Percentiles rank a stretch among this genome's conserved stretches.
Evolutionary conservation across 1,140 invertebrate genomes (phyloP).

Genomic region (Hycleus phaleratus): DNA sequence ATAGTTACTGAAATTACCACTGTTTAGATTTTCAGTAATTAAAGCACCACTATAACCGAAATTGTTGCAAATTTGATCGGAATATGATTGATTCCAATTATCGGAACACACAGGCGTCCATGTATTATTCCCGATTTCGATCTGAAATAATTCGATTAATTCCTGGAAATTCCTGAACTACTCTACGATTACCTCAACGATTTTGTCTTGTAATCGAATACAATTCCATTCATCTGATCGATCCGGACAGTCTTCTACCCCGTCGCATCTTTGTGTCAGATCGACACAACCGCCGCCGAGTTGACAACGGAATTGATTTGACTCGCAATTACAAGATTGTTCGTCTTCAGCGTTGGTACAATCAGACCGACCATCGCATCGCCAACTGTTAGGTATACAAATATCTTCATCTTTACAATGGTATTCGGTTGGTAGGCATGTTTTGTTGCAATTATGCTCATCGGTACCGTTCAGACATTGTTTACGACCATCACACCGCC

Average conservation of each 20-base stretch:
- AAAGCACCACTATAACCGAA: conserved; percentile 47
- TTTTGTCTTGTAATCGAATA: conserved; percentile 25
- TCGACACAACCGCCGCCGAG: conserved; percentile 54
- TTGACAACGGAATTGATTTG: conserved; percentile 51
- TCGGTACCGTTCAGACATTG: conserved; percentile 60
- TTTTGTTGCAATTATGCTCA: conserved; percentile 51
- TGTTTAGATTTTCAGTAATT: conserved; percentile 31
- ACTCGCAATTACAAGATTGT: conserved; percentile 43
- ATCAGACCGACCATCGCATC: conserved; percentile 56
- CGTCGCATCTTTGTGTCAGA: conserved; percentile 49
- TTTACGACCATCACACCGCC: conserved; percentile 58
- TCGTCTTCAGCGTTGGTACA: conserved; percentile 61
- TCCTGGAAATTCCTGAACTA: not conserved
- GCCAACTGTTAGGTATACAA: conserved; percentile 50
- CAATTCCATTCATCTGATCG: conserved; percentile 59
- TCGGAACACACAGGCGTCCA: conserved; percentile 46
- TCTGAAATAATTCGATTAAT: conserved; percentile 15
- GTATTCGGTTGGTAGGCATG: conserved; percentile 50
- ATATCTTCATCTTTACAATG: conserved; percentile 48
- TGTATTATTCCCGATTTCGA: conserved; percentile 38
- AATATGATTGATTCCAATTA: conserved; percentile 47
- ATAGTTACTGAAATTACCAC: conserved; percentile 22
- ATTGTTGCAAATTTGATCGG: conserved; percentile 47
- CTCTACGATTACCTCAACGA: not conserved
- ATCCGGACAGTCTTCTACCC: conserved; percentile 53